Conservation (phyloP, 2,888 invertebrate genomes). For the Dasysyrphus albostriatus region DNA sequence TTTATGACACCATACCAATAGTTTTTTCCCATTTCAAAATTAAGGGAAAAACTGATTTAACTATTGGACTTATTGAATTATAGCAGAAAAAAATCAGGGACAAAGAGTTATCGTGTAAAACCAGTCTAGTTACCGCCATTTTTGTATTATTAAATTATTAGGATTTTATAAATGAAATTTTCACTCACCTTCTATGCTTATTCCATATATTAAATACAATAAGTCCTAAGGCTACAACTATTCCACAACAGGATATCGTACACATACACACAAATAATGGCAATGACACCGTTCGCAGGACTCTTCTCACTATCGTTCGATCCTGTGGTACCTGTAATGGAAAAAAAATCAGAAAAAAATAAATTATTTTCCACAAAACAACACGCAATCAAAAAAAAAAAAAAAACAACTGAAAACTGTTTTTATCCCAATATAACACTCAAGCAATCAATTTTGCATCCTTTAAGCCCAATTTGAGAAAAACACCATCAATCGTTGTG, state of each 20-base stretch:
- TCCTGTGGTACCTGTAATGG: conserved; percentile 94
- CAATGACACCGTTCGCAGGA: conserved; percentile 93
- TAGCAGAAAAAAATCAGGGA: too few relatives aligned
- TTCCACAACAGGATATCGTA: conserved; percentile 94
- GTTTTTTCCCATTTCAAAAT: too few relatives aligned
- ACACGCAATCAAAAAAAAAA: background rate
- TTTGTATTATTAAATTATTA: background rate
- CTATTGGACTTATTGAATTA: too few relatives aligned
- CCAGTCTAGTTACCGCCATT: too few relatives aligned
- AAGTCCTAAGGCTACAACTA: conserved; percentile 92
- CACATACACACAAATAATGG: conserved; percentile 97
- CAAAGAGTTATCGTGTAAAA: too few relatives aligned
- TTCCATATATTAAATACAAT: conserved; percentile 97
- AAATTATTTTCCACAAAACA: conserved; percentile 13
- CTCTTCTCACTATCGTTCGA: conserved; percentile 94
- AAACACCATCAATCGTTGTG: conserved; percentile 59
- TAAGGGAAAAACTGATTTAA: too few relatives aligned
- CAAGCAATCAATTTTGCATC: conserved; percentile 42
- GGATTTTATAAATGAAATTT: background rate
- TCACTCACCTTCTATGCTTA: conserved; percentile 93
- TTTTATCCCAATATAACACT: conserved; percentile 16
- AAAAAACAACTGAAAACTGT: background rate
- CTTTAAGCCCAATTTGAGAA: conserved; percentile 13
- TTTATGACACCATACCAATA: too few relatives aligned
- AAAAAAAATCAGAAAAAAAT: conserved; percentile 23